Evolutionary conservation across 2,888 invertebrate genomes (phyloP), one percentile per base, ranked within the genome.

Genomic region (Andrena minutula): DNA sequence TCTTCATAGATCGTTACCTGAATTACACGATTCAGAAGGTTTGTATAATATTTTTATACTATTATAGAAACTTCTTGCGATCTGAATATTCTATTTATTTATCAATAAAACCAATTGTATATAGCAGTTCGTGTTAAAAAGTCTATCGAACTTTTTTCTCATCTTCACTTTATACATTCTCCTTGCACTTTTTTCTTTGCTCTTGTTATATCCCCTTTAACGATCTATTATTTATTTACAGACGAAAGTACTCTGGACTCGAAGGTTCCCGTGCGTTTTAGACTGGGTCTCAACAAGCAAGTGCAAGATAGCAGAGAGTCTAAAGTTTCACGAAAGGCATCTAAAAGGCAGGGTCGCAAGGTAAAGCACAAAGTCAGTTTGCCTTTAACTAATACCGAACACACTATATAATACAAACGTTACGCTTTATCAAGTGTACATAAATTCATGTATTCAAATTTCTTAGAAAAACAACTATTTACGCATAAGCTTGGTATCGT

Each of bases 311-410:
- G 83, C 32, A 89, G 90, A 66, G 92, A 93, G 35, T 76, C 90
- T 16, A 93, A 93, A 74, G 79, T 86, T 66, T 89, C 90, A 26
- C 90, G 93, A 72, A 93, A 90, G 83, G 77, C 90, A 85, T 89
- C 91, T 74, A 93, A 93, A 78, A 90, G 92, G 76, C 92, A 90
- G 82, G 90, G 90, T 83, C 93, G 93, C 73, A 93, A 93, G 93
- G 91, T 92, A 90, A 93, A 93, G 74, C 92, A 93, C 85, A 91
- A 92, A 88, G 91, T 86, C 89, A 90, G 88, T 90, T 89, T 92
- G 86, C 83, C 90, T 85, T 75, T 90, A 82, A 89, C 82, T 86
- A 89, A 92, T 90, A 85, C 82, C 77, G 87, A 92, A 71, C 86
- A 89, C 79, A 81, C 81, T 78, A 86, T 88, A 79, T 89, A 89